Evolutionary conservation across 2,113 vertebrate species (phyloP).

Genomic region (Recurvirostra avosetta): DNA sequence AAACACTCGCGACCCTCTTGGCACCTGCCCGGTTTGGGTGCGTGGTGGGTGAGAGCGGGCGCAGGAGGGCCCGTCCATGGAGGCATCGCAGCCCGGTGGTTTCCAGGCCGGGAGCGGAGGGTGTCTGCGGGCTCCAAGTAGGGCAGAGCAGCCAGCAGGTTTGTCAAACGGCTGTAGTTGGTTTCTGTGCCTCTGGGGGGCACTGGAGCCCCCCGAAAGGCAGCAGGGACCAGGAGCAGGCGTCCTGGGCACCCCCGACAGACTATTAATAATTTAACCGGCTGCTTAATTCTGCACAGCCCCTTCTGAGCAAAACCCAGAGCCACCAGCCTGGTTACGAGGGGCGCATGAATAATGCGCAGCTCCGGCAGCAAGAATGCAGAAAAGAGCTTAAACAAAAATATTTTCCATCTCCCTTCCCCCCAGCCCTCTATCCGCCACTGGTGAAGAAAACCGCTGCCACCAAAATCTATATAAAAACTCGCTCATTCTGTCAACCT

Average conservation of each 20-base stretch:
- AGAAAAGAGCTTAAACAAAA: neutral
- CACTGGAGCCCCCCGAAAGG: conserved; percentile 16
- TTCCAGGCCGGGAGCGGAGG: neutral
- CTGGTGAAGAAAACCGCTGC: neutral
- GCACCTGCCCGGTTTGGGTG: accelerated
- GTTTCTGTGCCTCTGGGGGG: conserved; percentile 37
- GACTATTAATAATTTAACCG: neutral
- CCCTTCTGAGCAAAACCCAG: neutral
- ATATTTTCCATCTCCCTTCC: neutral
- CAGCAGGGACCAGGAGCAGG: accelerated
- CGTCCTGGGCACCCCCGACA: neutral
- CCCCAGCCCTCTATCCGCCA: accelerated
- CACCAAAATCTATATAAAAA: conserved; percentile 26
- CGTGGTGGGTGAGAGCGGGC: accelerated
- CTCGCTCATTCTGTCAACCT: conserved; percentile 26
- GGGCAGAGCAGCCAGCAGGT: neutral
- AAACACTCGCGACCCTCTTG: neutral
- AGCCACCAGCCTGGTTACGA: neutral
- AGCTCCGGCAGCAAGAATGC: neutral
- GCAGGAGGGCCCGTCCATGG: accelerated
- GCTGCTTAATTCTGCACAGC: conserved; percentile 8
- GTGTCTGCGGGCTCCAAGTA: neutral
- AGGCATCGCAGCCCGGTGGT: accelerated
- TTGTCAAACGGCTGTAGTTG: neutral
- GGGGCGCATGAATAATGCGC: neutral